phyloP scores from a whole-genome alignment of 2,888 invertebrate genomes.

The Teinopalpus imperialis region DNA sequence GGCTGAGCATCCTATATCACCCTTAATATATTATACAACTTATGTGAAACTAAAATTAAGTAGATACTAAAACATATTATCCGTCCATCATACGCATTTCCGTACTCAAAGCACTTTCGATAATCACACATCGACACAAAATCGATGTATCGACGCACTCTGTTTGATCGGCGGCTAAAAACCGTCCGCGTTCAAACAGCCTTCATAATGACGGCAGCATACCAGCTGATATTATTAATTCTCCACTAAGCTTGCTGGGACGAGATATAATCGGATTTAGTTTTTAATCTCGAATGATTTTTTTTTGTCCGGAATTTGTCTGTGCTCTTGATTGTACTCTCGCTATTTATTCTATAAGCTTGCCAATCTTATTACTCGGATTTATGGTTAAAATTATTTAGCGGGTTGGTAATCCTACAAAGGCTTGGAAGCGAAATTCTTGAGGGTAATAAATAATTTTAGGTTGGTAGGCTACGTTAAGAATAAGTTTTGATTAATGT shows the following conservation, averaged over 20 bases:
- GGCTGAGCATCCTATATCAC: too few relatives aligned
- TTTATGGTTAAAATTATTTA: constrained; percentile 13
- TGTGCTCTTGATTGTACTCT: not conserved
- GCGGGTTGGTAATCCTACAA: not conserved
- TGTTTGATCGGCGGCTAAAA: constrained; percentile 12
- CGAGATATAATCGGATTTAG: constrained; percentile 22
- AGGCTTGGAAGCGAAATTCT: too few relatives aligned
- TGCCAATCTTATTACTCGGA: constrained; percentile 1
- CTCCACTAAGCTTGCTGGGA: constrained; percentile 12
- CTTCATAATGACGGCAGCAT: constrained; percentile 12
- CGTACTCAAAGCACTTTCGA: not conserved
- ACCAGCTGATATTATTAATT: constrained; percentile 19
- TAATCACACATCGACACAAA: constrained; percentile 1
- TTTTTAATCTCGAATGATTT: constrained; percentile 18
- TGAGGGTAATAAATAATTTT: too few relatives aligned
- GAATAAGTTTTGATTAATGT: too few relatives aligned
- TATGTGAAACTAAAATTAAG: constrained; percentile 2
- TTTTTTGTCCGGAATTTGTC: constrained; percentile 3
- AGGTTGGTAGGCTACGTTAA: too few relatives aligned
- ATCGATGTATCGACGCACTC: constrained; percentile 6
- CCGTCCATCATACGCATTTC: not conserved
- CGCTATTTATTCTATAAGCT: not conserved
- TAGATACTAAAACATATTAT: constrained; percentile 1
- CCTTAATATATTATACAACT: not conserved
- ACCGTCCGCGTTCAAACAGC: constrained; percentile 3